These are phyloP conservation scores for Eubasilissa regina DNA, from an alignment of 1,140 invertebrate genomes.

Conservation along the genomic window DNA sequence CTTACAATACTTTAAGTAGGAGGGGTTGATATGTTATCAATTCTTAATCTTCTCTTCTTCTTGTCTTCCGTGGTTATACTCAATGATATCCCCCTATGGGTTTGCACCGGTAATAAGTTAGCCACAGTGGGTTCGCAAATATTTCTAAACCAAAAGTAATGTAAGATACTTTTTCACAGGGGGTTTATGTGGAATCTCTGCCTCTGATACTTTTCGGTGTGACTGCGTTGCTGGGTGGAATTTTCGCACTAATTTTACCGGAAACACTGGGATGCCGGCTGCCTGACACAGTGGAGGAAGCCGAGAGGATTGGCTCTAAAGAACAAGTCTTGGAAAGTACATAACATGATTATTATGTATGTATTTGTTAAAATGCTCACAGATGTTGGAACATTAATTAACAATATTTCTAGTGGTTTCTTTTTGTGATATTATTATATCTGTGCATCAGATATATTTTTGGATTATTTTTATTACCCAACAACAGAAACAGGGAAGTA, in stretches of 20 bases:
- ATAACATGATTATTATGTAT: neutral
- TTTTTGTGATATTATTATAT: no score
- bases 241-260: conserved; percentile 72
- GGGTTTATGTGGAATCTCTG: conserved; percentile 69
- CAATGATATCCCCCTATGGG: neutral
- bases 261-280: conserved; percentile 76
- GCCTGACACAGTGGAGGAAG: conserved; percentile 67
- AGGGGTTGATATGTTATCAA: no score
- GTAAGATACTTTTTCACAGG: conserved; percentile 64
- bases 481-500: no score
- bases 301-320: conserved; percentile 49
- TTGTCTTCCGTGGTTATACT: no score
- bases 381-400: no score
- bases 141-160: neutral
- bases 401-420: no score
- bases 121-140: neutral
- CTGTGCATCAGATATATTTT: no score
- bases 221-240: conserved; percentile 70
- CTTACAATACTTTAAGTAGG: no score
- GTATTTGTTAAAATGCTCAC: neutral
- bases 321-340: conserved; percentile 31
- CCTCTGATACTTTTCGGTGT: conserved; percentile 74
- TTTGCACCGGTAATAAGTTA: neutral
- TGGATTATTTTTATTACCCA: no score
- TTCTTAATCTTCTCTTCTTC: no score